Conservation (phyloP, 1,140 invertebrate genomes). For the Drosophila eugracilis region DNA sequence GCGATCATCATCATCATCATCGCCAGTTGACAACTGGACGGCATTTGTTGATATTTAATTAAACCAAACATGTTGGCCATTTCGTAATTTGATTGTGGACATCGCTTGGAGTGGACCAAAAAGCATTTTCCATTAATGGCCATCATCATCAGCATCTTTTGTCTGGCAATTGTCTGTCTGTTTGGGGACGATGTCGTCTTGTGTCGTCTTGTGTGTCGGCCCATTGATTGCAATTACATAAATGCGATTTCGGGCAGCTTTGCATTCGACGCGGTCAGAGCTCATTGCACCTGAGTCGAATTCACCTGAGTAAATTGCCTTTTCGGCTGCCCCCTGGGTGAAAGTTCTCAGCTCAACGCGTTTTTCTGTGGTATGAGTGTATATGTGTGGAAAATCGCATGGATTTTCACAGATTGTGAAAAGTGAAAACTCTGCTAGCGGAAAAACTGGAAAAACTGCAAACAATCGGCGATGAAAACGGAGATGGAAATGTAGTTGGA, state of each 20-base stretch:
- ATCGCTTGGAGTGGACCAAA: conserved; percentile 12
- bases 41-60: conserved; percentile 60
- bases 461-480: conserved; percentile 8
- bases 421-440: conserved; percentile 73
- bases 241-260: conserved; percentile 54
- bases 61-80: conserved; percentile 48
- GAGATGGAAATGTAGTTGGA: conserved; percentile 23
- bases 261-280: conserved; percentile 49
- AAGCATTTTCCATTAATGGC: conserved; percentile 46
- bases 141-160: conserved; percentile 36
- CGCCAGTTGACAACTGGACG: conserved; percentile 34
- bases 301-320: conserved; percentile 21
- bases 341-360: conserved; percentile 63
- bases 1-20: conserved; percentile 23
- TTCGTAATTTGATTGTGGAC: conserved; percentile 65
- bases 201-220: conserved; percentile 35
- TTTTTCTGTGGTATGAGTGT: neutral
- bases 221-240: conserved; percentile 75
- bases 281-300: conserved; percentile 60
- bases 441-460: conserved; percentile 76
- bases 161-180: conserved; percentile 36
- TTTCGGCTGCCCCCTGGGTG: conserved; percentile 45
- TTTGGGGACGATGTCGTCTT: conserved; percentile 18
- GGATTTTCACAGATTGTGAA: conserved; percentile 63
- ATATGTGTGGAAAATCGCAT: conserved; percentile 58